phyloP scores from a whole-genome alignment of 2,797 vertebrate species.

The Oceanodroma leucorhoa region DNA sequence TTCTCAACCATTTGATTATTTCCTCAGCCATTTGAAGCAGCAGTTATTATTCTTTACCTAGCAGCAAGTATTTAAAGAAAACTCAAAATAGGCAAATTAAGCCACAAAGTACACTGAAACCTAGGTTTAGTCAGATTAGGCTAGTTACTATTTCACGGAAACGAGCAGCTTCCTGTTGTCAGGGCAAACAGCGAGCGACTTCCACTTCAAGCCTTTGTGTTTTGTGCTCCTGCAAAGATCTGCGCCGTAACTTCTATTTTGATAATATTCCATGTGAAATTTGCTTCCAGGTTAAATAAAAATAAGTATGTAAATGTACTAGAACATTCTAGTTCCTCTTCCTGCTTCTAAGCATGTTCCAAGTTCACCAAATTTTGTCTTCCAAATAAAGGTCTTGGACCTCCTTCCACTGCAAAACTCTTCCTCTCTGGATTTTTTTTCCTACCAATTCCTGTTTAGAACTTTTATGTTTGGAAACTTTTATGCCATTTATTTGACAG shows the following conservation, averaged over 20 bases:
- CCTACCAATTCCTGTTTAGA: neutral
- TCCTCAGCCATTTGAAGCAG: neutral
- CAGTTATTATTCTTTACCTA: neutral
- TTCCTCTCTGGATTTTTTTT: neutral
- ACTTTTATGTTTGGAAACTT: neutral
- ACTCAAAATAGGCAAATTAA: neutral
- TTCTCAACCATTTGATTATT: neutral
- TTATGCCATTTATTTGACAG: neutral
- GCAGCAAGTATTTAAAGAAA: neutral
- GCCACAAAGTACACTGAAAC: neutral
- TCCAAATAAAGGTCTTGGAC: neutral
- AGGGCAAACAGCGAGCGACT: neutral
- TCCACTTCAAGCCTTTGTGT: neutral
- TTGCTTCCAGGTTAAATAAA: neutral
- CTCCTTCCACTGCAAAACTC: neutral
- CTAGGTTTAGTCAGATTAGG: neutral
- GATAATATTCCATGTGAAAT: neutral
- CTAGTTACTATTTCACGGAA: conserved; percentile 9
- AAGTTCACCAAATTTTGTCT: neutral
- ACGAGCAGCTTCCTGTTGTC: conserved; percentile 5
- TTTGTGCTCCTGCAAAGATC: neutral
- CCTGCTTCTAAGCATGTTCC: neutral
- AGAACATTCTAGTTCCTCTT: neutral
- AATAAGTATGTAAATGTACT: neutral
- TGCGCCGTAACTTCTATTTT: fast-evolving